Evolutionary conservation across 2,797 vertebrate species (phyloP).

Genomic region (Australoheros facetus): DNA sequence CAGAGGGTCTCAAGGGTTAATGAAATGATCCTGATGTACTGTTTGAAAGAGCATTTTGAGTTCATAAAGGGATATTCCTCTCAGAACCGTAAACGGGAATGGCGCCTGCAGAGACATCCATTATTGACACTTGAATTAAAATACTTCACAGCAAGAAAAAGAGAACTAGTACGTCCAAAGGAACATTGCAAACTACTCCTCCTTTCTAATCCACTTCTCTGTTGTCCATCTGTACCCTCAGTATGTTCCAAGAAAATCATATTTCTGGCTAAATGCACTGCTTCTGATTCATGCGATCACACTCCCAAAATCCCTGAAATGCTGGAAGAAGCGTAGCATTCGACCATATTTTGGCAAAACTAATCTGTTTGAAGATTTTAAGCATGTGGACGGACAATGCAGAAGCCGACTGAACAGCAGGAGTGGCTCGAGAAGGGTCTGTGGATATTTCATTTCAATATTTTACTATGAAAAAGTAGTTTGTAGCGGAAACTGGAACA

Average conservation of each 20-base stretch:
- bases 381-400: slow-evolving; percentile 9
- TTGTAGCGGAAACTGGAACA: background rate
- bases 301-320: slow-evolving; percentile 2
- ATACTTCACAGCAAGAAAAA: background rate
- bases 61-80: background rate
- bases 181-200: background rate
- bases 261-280: background rate
- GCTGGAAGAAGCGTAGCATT: background rate
- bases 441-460: background rate
- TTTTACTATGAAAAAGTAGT: background rate
- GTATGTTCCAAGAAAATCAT: background rate
- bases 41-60: background rate
- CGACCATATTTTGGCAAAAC: slow-evolving; percentile 9
- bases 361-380: slow-evolving; percentile 3
- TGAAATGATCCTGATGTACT: background rate
- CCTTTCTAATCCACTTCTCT: background rate
- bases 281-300: background rate
- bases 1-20: slow-evolving; percentile 11
- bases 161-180: background rate
- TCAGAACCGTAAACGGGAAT: background rate
- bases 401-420: background rate
- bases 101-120: background rate
- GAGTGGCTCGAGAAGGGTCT: background rate
- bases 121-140: background rate
- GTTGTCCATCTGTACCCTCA: slow-evolving; percentile 18